A percentile compares a stretch with the other conserved stretches of the same genome.
These are phyloP conservation scores for Pao palembangensis DNA, from an alignment of 2,113 vertebrate genomes.

Conservation along the genomic window DNA sequence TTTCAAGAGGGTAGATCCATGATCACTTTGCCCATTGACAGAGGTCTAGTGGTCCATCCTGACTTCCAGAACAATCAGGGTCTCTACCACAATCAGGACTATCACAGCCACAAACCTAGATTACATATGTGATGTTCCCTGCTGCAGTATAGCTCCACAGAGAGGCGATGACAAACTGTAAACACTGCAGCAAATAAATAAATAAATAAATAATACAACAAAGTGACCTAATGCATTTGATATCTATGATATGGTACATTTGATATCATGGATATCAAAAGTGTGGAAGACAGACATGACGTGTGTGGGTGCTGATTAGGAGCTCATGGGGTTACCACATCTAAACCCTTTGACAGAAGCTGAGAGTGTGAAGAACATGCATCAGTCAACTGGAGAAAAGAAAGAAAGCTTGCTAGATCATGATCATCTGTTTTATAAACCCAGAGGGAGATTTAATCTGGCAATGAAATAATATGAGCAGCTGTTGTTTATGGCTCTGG, in stretches of 20 bases:
- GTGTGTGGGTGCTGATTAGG: not conserved
- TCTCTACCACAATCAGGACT: not conserved
- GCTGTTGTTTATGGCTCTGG: constrained; percentile 3
- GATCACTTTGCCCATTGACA: constrained; percentile 1
- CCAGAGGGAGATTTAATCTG: not conserved
- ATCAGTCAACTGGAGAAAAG: not conserved
- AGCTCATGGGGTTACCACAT: not conserved
- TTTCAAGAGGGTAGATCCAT: too few relatives aligned
- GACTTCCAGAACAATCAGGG: not conserved
- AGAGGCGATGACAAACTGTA: not conserved
- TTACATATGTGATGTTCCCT: not conserved
- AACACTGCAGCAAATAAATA: too few relatives aligned
- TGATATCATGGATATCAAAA: too few relatives aligned
- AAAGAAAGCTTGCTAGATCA: not conserved
- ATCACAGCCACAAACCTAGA: too few relatives aligned
- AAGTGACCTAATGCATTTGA: too few relatives aligned
- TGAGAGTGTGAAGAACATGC: not conserved
- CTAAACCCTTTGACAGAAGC: constrained; percentile 13
- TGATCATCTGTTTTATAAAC: constrained; percentile 1
- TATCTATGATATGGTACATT: too few relatives aligned
- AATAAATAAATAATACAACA: too few relatives aligned
- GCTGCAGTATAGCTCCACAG: not conserved
- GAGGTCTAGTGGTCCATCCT: constrained; percentile 18
- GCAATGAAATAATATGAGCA: constrained; percentile 3
- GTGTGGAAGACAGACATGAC: not conserved